Base-by-base conservation (phyloP, 2,797 vertebrate species). In the Tapirus indicus region DNA sequence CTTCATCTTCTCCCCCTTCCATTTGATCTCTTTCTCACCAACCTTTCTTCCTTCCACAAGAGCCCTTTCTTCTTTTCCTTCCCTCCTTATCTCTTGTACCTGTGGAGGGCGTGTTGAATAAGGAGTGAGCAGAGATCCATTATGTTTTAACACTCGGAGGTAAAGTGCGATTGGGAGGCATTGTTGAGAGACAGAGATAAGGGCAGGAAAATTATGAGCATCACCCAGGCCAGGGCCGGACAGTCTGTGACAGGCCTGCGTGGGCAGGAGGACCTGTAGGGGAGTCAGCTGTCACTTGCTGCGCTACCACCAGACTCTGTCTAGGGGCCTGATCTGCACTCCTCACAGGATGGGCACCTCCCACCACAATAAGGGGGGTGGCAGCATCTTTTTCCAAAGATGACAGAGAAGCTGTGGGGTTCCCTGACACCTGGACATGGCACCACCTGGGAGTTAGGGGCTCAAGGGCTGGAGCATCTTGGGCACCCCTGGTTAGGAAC, bases 151-250 rank as follows among this genome's bases (percentile, higher is more conserved):
- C 17, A 44, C 6, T 27, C 78, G 71, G 25, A 27, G 69, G 29
- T 20, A 38, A 71, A 54, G 11, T 11, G 41, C 14, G 2, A 56
- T 11, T 23, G 21, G 32, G 29, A 16, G 47, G 21, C 32, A 32
- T 25, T 38, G 54, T 16, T 49, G n/a, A 47, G 32, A 91, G 38
- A 20, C 2, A 38, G 49, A 29, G 17, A 20, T 29, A 20, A 47
- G 25, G 77, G 32, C 21, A 66, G 69, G 25, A 41, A 54, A 58
- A 35, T 17, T 16, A 21, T 12, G 10, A 69, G 52, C 25, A 10
- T 12, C 13, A 2, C 5, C 9, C 0, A 41, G 20, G 23, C 20
- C 27, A 16, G 0, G 14, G 18, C n/a, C 14, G 13, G 23, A 29
- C 77, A 23, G 25, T 14, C 52, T n/a, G 21, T 66, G 75, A 23